Base-by-base conservation (phyloP, 2,113 vertebrate genomes). In the Nothocercus nigrocapillus region DNA sequence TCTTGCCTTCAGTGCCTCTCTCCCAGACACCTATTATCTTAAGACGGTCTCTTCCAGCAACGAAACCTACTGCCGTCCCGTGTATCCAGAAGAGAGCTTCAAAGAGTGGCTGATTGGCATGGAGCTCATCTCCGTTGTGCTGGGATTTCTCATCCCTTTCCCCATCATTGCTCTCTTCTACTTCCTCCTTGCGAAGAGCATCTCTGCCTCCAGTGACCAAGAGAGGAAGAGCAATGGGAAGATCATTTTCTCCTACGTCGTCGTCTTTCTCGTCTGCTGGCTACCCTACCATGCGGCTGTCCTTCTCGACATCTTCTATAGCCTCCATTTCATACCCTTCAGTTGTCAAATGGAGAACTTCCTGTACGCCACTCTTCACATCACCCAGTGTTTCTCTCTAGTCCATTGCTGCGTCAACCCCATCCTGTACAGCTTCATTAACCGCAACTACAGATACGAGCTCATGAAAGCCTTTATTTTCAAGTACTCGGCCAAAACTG, bases 391-490 rank as follows among this genome's bases (percentile, higher is more conserved):
- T 61, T 97, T 99, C 93, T 99, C 99, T 0, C 97, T 99, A 11
- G 94, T 98, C 47, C 99, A 99, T 95, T 99, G 99, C 97, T 99
- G 99, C 0, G 70, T 99, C 96, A 99, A 99, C 94, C 99, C 99
- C 2, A 96, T 99, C 75, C 98, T 99, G 9, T 99, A 99, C 94
- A 99, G 98, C 94, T 98, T 99, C 96, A 98, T 99, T 91, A 98
- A 98, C 96, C 98, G 98, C 82, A 99, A 98, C 97, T 98, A 99
- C 95, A 97, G 98, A 89, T 99, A 99, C 0, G 98, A 99, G 97
- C 98, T 99, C 72, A 99, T 99, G 98, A 99, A 99, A 89, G 98
- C 99, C 72, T 99, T 99, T 92, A 98, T 99, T 92, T 99, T 99
- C 97, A 99, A 98, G 96, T 99, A 99, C 97, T 99, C 99, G 3